phyloP scores from a whole-genome alignment of 2,888 invertebrate genomes.

The Mimas tiliae region DNA sequence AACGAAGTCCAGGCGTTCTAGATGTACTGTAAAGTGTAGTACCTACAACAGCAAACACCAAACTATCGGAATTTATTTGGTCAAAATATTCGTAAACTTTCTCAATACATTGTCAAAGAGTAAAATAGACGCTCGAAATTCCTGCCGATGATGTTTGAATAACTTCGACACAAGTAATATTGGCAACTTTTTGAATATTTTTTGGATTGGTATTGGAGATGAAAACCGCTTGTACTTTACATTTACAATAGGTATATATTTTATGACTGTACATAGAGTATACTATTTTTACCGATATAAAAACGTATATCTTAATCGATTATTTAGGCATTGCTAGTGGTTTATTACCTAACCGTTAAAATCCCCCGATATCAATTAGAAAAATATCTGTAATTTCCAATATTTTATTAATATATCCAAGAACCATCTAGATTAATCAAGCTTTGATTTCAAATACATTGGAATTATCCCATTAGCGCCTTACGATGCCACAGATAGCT shows the following conservation, averaged over 20 bases:
- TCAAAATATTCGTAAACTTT: constrained; percentile 41
- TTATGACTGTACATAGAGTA: neutral
- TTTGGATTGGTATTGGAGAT: constrained; percentile 29
- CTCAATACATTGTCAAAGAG: constrained; percentile 46
- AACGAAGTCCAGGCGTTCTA: no score
- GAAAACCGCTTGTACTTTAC: neutral
- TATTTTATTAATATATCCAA: no score
- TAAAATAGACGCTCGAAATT: constrained; percentile 46
- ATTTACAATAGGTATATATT: neutral
- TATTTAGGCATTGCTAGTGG: no score
- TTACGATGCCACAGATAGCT: no score
- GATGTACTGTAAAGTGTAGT: constrained; percentile 39
- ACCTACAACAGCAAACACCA: constrained; percentile 32
- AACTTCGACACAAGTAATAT: constrained; percentile 48
- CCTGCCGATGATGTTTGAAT: constrained; percentile 53
- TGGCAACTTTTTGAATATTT: constrained; percentile 47
- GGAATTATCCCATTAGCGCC: no score
- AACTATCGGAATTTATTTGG: constrained; percentile 42
- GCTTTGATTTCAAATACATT: no score
- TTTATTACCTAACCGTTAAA: no score
- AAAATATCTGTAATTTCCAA: no score
- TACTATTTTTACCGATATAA: neutral
- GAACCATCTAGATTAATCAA: no score
- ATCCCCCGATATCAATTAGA: no score
- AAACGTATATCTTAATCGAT: no score